Evolutionary conservation across 2,888 invertebrate genomes (phyloP).

Genomic region (Tolmerus cingulatus): DNA sequence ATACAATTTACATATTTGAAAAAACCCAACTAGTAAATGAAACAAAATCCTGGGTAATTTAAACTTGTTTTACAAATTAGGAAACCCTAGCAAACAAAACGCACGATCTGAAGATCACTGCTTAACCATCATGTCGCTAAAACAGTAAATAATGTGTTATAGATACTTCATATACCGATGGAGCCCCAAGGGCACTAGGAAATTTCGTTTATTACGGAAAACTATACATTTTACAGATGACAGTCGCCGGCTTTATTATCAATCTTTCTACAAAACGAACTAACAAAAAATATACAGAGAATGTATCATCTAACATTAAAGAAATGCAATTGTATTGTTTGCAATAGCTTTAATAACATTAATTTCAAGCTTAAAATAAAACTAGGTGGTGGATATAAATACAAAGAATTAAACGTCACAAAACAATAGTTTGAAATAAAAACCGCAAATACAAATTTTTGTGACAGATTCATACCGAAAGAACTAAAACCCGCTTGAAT

Average conservation of each 20-base stretch:
- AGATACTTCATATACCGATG: neutral
- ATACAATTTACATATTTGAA: neutral
- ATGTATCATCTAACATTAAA: constrained; percentile 12
- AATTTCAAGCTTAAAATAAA: constrained; percentile 42
- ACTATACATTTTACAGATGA: neutral
- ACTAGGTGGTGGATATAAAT: constrained; percentile 38
- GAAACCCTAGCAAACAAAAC: neutral
- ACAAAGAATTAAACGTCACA: constrained; percentile 36
- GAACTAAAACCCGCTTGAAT: constrained; percentile 18
- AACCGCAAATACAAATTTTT: constrained; percentile 14
- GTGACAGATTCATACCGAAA: constrained; percentile 26
- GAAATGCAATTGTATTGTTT: constrained; percentile 35
- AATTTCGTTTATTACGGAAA: neutral
- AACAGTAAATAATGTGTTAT: neutral
- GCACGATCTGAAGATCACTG: neutral
- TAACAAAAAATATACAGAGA: constrained; percentile 20
- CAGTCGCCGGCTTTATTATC: constrained; percentile 18
- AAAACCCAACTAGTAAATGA: neutral
- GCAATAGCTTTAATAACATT: constrained; percentile 42
- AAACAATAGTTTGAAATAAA: constrained; percentile 31
- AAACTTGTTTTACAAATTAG: too few relatives aligned
- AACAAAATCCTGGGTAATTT: too few relatives aligned
- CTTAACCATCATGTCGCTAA: neutral
- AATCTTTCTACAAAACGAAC: neutral
- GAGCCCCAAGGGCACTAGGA: neutral